Evolutionary conservation across 2,113 vertebrate species (phyloP), one percentile per base, ranked within the genome.

Genomic region (Athene noctua): DNA sequence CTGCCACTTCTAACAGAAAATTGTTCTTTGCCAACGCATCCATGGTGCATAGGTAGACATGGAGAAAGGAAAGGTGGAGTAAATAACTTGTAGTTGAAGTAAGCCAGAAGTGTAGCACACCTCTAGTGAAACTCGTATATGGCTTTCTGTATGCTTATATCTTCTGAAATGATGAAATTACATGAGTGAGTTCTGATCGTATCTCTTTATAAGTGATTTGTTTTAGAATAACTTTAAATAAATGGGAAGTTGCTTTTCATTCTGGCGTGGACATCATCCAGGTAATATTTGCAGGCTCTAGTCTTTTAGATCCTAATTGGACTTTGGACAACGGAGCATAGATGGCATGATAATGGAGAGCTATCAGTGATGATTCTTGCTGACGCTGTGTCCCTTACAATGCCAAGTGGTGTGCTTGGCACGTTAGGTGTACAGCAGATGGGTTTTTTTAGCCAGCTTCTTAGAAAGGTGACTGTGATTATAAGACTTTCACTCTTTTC

Each of bases 171-270:
- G 30, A 20, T n/a, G 40, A 77, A 72, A 70, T 94, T 65, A 61
- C 36, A 42, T 20, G 68, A 96, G 95, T 95, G 80, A 80, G 89
- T 97, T 97, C 90, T 94, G 87, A 90, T 84, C 2, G 0, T 81
- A 51, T 79, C 19, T 95, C 96, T 95, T 80, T 78, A 80, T 20
- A 88, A 96, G 67, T 90, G 91, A 91, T 95, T 96, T 97, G 77
- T 96, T 94, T 96, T 82, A 96, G 83, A 92, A 30, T 54, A 95
- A 81, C 90, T 86, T 95, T 94, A 97, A 97, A 94, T 96, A 96
- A 88, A 92, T 88, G 34, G 88, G 95, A 97, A 96, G 85, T 83
- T 97, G 88, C 89, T 97, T 97, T 98, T 97, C 96, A 95, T 98
- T 98, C 96, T 93, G 86, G 86, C 51, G 62, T 97, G 92, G 94